Evolutionary conservation across 2,113 vertebrate species (phyloP), one percentile per base, ranked within the genome.

Genomic region (Gymnocephalus cernua): DNA sequence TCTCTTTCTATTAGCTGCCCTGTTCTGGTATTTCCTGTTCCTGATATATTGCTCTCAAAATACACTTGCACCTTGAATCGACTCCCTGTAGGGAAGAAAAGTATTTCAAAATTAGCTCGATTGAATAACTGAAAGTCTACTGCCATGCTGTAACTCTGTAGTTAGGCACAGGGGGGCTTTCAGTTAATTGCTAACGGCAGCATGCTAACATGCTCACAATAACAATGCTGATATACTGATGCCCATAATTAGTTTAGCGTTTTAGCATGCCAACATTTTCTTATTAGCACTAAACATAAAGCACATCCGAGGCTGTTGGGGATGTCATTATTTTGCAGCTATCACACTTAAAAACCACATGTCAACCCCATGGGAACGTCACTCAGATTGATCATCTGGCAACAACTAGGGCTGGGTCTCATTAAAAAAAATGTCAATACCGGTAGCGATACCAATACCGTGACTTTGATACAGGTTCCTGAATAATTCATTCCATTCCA

Each of bases 31-130:
- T 76, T 69, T 48, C 57, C 32, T 69, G 18, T 63, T 18, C 35
- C 62, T 9, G 27, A 41, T 69, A 27, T 51, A 44, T 74, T 47
- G 29, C 21, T 62, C n/a, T 61, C n/a, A 58, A 63, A 72, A 53
- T 74, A 27, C 23, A 47, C 38, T 2, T 35, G 48, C 25, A 19
- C 53, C 48, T 64, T 77, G 27, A 74, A 82, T 59, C 16, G 56
- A 61, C 16, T 72, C 64, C 19, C 61, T 41, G 14, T 19, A 15
- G 48, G 27, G 23, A 23, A 61, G 7, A 70, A 54, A 70, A 15
- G 25, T 15, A 29, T 51, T n/a, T 44, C 21, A 38, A 14, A 29
- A 66, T 65, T 12, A 8, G 4, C 25, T 66, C 35, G 4, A 56
- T 56, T 54, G 6, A 19, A 66, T 35, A 13, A 25, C 29, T 51